Percentiles rank a stretch among this genome's conserved stretches.
Evolutionary conservation across 2,113 vertebrate species (phyloP).

Genomic region (Rostratula benghalensis): DNA sequence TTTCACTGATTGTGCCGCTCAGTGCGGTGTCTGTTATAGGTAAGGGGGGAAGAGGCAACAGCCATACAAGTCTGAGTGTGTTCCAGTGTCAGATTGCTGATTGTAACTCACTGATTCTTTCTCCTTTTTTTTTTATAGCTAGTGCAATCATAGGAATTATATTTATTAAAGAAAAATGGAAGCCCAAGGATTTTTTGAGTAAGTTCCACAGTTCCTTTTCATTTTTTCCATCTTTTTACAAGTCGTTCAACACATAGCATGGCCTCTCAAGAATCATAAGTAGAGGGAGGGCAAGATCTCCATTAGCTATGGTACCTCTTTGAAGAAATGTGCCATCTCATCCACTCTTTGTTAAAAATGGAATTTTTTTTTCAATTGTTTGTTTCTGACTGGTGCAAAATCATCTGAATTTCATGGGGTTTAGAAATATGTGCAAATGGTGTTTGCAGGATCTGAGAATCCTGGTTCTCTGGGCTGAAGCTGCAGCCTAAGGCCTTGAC

Average conservation of each 20-base stretch:
- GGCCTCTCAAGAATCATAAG: background rate
- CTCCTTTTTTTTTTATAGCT: constrained; percentile 69
- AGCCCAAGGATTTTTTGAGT: constrained; percentile 91
- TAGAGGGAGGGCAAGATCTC: background rate
- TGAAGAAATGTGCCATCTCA: background rate
- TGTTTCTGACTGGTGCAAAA: background rate
- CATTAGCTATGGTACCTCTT: background rate
- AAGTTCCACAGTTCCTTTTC: constrained; percentile 69
- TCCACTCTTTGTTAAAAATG: background rate
- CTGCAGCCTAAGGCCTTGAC: background rate
- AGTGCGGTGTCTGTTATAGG: constrained; percentile 89
- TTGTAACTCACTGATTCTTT: background rate
- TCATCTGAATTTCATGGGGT: background rate
- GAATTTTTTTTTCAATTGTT: background rate
- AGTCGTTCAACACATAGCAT: background rate
- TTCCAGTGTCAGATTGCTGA: background rate
- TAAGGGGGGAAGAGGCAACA: constrained; percentile 44
- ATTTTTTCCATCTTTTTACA: background rate
- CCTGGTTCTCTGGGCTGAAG: background rate
- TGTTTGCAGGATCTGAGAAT: background rate
- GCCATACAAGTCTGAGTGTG: rapidly evolving
- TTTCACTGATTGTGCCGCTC: constrained; percentile 90
- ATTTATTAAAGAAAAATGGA: constrained; percentile 94
- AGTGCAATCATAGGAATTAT: constrained; percentile 94
- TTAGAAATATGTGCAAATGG: background rate